Conservation (phyloP, 2,888 invertebrate genomes). For the Eretmocerus hayati region DNA sequence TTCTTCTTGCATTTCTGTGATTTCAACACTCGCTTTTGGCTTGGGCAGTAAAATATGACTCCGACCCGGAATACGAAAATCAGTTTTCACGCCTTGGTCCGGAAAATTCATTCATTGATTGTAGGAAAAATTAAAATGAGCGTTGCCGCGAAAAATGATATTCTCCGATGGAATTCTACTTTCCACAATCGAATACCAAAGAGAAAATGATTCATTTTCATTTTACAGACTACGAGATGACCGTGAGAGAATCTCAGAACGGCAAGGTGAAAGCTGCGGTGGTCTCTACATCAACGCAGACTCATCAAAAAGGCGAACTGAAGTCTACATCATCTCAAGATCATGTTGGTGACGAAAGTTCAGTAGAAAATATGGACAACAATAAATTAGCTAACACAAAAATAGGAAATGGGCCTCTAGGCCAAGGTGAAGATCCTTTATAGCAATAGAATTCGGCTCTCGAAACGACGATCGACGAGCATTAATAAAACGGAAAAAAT, state of each 20-base stretch:
- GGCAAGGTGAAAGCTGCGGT: conserved; percentile 27
- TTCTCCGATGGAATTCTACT: too few species aligned
- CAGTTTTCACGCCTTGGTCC: too few species aligned
- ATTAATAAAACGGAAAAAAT: too few species aligned
- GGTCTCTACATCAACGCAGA: conserved; percentile 38
- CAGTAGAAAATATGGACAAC: conserved; percentile 9
- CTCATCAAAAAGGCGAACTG: conserved; percentile 30
- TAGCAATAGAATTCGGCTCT: conserved; percentile 28
- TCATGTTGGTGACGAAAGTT: conserved; percentile 22
- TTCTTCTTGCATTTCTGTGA: too few species aligned
- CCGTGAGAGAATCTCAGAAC: conserved; percentile 35
- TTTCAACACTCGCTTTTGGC: too few species aligned
- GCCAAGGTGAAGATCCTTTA: conserved; percentile 32
- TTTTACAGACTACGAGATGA: conserved; percentile 36
- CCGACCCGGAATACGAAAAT: too few species aligned
- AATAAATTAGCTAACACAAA: conserved; percentile 26
- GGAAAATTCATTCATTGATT: too few species aligned
- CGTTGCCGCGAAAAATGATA: too few species aligned
- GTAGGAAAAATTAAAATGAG: too few species aligned
- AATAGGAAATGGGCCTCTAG: conserved; percentile 39
- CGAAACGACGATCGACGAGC: too few species aligned
- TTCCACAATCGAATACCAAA: too few species aligned
- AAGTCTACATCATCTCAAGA: conserved; percentile 26
- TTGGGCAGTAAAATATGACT: too few species aligned
- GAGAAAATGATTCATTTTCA: not conserved